Percentiles rank a stretch among this genome's conserved stretches.
Conservation (phyloP, 2,888 invertebrate genomes). For the Thelaira solivaga region DNA sequence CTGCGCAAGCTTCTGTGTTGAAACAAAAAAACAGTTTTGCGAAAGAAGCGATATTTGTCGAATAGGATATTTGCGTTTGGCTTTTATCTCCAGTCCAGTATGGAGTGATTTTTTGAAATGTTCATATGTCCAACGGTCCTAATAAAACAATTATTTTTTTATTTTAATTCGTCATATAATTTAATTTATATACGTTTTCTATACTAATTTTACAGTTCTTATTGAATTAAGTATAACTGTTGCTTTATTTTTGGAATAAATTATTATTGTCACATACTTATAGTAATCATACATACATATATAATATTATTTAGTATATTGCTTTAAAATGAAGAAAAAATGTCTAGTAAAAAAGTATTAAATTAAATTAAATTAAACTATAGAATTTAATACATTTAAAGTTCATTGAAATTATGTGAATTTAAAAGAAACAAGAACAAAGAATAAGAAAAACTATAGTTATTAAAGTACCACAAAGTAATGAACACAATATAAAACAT, state of each 20-base stretch:
- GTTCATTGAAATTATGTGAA: too few species aligned
- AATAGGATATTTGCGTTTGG: too few species aligned
- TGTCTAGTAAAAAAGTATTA: not conserved
- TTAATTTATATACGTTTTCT: conserved; percentile 51
- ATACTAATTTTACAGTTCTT: conserved; percentile 49
- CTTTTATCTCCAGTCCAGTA: too few species aligned
- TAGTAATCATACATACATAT: conserved; percentile 52
- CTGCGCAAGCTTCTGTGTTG: too few species aligned
- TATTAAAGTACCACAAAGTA: conserved; percentile 37
- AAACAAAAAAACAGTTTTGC: too few species aligned
- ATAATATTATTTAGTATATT: conserved; percentile 35
- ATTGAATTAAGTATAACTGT: conserved; percentile 34
- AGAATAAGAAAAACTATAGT: not conserved
- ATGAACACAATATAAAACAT: conserved; percentile 53
- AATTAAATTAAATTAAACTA: conserved; percentile 16
- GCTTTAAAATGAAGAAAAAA: conserved; percentile 11
- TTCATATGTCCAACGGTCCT: too few species aligned
- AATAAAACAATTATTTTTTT: conserved; percentile 38
- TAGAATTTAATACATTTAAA: too few species aligned
- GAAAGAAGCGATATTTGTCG: too few species aligned
- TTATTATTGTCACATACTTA: conserved; percentile 77
- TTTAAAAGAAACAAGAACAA: not conserved
- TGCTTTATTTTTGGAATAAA: conserved; percentile 72
- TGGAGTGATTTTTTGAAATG: too few species aligned
- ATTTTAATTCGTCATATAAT: conserved; percentile 58